Evolutionary conservation across 1,140 invertebrate species (phyloP).

Genomic region (Rhopalosiphum padi): DNA sequence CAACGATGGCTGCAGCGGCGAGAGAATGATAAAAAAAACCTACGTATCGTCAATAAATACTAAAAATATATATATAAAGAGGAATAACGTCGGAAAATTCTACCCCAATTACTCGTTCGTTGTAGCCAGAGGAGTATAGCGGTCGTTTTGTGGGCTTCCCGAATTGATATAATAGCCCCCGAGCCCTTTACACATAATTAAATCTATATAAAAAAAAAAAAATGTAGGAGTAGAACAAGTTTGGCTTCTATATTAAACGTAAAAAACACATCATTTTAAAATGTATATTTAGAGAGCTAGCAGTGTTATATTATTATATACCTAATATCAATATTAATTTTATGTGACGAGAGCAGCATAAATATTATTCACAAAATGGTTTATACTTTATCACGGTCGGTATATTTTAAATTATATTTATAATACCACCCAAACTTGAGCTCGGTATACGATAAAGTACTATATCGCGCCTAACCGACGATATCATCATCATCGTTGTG

Average conservation of each 20-base stretch:
- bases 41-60: background rate
- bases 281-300: background rate
- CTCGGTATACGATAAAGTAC: background rate
- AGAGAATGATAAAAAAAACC: background rate
- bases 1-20: background rate
- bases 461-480: background rate
- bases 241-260: conserved; percentile 12
- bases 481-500: background rate
- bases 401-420: background rate
- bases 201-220: conserved; percentile 24
- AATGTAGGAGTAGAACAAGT: background rate
- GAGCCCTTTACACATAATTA: background rate
- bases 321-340: background rate
- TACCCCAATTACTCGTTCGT: conserved; percentile 13
- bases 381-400: background rate
- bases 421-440: background rate
- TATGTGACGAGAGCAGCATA: background rate
- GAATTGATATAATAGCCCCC: conserved; percentile 14
- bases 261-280: background rate
- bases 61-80: background rate
- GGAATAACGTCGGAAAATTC: background rate
- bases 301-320: background rate
- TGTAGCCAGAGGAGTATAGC: background rate
- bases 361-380: background rate
- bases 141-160: conserved; percentile 38